These are phyloP conservation scores for Eumerus sabulonum DNA, from an alignment of 2,888 invertebrate species.

Conservation along the genomic window DNA sequence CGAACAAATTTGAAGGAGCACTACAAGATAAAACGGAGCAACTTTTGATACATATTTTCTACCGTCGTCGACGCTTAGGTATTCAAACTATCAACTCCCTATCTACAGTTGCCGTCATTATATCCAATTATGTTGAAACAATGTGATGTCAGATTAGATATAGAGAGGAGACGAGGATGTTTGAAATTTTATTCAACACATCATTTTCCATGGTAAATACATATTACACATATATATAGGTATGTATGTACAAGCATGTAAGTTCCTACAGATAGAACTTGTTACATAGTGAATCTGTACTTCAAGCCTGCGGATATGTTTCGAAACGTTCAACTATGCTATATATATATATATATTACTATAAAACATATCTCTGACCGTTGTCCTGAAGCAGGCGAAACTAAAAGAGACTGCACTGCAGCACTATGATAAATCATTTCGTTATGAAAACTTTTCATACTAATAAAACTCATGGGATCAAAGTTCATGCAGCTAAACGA, in stretches of 20 bases:
- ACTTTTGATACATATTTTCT: slow-evolving; percentile 56
- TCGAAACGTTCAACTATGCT: slow-evolving; percentile 52
- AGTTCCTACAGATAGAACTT: slow-evolving; percentile 45
- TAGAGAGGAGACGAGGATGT: slow-evolving; percentile 26
- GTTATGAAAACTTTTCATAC: slow-evolving; percentile 67
- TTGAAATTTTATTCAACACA: slow-evolving; percentile 56
- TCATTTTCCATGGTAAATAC: slow-evolving; percentile 39
- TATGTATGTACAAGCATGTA: slow-evolving; percentile 1
- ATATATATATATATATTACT: slow-evolving; percentile 57
- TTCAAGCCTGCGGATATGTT: slow-evolving; percentile 59
- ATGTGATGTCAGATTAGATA: slow-evolving; percentile 41
- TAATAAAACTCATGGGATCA: slow-evolving; percentile 69
- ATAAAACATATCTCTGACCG: slow-evolving; percentile 60
- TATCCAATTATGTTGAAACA: slow-evolving; percentile 64
- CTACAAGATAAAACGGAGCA: slow-evolving; percentile 40
- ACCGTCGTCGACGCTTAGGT: slow-evolving; percentile 53
- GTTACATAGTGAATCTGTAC: slow-evolving; percentile 55
- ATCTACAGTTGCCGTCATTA: slow-evolving; percentile 57
- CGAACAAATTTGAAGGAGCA: slow-evolving; percentile 56
- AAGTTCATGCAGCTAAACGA: slow-evolving; percentile 67
- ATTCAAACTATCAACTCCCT: slow-evolving; percentile 61
- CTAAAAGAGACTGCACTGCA: slow-evolving; percentile 63
- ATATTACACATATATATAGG: background rate
- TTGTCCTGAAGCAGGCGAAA: slow-evolving; percentile 66
- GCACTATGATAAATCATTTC: slow-evolving; percentile 68